Conservation (phyloP, 1,140 invertebrate genomes). For the Drosophila punjabiensis region DNA sequence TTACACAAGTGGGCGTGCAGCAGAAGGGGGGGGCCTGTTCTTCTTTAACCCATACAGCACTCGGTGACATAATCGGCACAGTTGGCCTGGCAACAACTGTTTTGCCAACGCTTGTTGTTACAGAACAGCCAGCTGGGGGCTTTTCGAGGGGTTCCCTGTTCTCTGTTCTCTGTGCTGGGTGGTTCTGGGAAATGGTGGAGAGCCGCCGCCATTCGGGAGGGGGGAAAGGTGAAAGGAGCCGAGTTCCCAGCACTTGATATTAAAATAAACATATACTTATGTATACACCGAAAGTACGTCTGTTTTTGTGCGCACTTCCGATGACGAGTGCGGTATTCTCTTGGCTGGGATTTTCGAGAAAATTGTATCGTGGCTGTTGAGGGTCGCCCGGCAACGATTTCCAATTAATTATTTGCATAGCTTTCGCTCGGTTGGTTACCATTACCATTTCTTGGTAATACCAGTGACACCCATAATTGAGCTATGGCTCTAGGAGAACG, state of each 20-base stretch:
- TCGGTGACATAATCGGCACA: constrained; percentile 75
- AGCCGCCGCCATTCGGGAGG: not conserved
- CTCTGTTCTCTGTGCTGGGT: not conserved
- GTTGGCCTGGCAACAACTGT: constrained; percentile 73
- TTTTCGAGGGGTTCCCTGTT: not conserved
- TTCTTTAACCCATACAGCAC: constrained; percentile 52
- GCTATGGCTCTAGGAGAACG: not conserved
- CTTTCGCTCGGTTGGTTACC: not conserved
- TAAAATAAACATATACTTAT: constrained; percentile 42
- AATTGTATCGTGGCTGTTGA: constrained; percentile 12
- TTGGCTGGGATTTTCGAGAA: constrained; percentile 12
- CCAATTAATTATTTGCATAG: constrained; percentile 51
- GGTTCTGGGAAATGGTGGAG: not conserved
- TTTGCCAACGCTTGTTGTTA: constrained; percentile 52
- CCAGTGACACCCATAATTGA: constrained; percentile 19
- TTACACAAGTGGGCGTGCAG: not conserved
- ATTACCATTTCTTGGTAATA: constrained; percentile 26
- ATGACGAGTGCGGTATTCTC: constrained; percentile 29
- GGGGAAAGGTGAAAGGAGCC: constrained; percentile 16
- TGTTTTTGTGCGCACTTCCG: constrained; percentile 38
- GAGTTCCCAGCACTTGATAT: constrained; percentile 38
- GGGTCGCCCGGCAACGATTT: constrained; percentile 32
- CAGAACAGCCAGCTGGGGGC: constrained; percentile 13
- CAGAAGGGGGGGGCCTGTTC: constrained; percentile 9
- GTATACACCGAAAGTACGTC: constrained; percentile 9